Evolutionary conservation across 2,113 vertebrate species (phyloP).

Genomic region (Bubo blakistoni): DNA sequence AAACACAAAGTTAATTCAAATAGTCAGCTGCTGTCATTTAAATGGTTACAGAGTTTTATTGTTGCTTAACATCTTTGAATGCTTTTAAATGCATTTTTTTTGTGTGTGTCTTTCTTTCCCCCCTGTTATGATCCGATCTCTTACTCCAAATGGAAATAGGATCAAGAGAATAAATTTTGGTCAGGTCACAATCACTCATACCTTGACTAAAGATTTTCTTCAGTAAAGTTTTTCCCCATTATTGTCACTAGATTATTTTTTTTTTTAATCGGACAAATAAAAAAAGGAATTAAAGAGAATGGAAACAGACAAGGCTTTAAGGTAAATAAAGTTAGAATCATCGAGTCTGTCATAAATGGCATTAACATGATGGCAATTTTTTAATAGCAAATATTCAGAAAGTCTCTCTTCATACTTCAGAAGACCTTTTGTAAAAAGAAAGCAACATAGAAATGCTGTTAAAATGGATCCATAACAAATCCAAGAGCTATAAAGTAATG

Average conservation of each 20-base stretch:
- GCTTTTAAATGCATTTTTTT: constrained; percentile 73
- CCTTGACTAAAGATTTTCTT: constrained; percentile 57
- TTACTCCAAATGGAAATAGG: constrained; percentile 32
- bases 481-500: neutral
- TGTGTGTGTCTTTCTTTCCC: too few species aligned
- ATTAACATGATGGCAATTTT: constrained; percentile 36
- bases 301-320: constrained; percentile 57
- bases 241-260: constrained; percentile 72
- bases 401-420: constrained; percentile 57
- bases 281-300: constrained; percentile 67
- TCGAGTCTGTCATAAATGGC: constrained; percentile 63
- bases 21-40: constrained; percentile 76
- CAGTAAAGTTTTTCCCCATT: constrained; percentile 57
- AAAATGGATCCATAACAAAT: neutral
- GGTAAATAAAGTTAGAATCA: constrained; percentile 67
- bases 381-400: constrained; percentile 61
- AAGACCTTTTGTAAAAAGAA: neutral
- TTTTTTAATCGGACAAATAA: constrained; percentile 54
- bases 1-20: constrained; percentile 81
- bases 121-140: neutral
- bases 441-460: neutral
- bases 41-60: constrained; percentile 70
- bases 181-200: constrained; percentile 64
- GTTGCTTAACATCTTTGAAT: constrained; percentile 75
- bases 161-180: constrained; percentile 71